A percentile compares a stretch with the other conserved stretches of the same genome.
Conservation (phyloP, 2,797 vertebrate genomes). For the Sparidentex hasta region DNA sequence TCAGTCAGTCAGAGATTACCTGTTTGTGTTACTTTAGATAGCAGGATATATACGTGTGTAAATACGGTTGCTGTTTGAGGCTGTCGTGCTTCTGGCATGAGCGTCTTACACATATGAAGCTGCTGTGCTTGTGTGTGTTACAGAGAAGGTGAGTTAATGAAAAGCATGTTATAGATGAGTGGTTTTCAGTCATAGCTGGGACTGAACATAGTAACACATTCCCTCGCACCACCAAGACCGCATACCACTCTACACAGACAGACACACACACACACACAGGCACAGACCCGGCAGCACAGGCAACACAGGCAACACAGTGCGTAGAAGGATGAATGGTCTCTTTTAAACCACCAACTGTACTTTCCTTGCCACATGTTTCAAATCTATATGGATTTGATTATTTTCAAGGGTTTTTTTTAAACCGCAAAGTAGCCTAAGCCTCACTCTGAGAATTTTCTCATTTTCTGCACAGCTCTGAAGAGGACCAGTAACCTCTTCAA, state of each 20-base stretch:
- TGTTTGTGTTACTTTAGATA: conserved; percentile 67
- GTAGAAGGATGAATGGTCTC: conserved; percentile 62
- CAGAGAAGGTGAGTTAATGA: conserved; percentile 70
- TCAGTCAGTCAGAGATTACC: conserved; percentile 29
- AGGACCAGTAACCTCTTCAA: neutral
- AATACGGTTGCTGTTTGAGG: conserved; percentile 39
- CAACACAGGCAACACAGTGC: conserved; percentile 34
- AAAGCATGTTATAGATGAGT: conserved; percentile 58
- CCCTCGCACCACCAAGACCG: conserved; percentile 55
- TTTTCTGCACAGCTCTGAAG: conserved; percentile 17
- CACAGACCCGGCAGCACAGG: conserved; percentile 37
- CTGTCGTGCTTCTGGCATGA: conserved; percentile 1
- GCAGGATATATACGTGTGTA: conserved; percentile 41
- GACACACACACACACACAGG: conserved; percentile 28
- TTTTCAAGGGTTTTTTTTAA: conserved; percentile 12
- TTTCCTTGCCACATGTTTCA: conserved; percentile 50
- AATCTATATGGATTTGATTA: conserved; percentile 51
- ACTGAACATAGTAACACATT: conserved; percentile 63
- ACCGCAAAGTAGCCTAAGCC: conserved; percentile 18
- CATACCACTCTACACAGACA: conserved; percentile 37
- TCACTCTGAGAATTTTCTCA: conserved; percentile 9
- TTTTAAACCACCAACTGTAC: conserved; percentile 59
- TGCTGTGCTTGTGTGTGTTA: conserved; percentile 34
- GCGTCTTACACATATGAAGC: conserved; percentile 14
- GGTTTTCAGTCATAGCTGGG: conserved; percentile 60